Evolutionary conservation across 1,140 invertebrate species (phyloP), one percentile per base, ranked within the genome.

Genomic region (Cataglyphis hispanica): DNA sequence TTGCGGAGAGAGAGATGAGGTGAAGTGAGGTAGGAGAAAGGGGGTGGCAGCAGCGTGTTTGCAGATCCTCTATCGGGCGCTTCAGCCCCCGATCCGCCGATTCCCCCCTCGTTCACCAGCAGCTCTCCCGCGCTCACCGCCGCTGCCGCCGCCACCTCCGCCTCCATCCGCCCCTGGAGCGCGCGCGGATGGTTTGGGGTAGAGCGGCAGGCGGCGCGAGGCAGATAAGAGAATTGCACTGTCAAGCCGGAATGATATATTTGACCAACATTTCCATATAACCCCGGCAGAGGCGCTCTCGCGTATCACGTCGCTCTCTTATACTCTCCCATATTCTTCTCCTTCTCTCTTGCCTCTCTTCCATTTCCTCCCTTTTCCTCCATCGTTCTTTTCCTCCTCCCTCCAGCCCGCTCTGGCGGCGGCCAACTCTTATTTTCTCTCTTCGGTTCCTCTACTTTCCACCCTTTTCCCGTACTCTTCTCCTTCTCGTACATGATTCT

Each of bases 151-250:
- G 16, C 92, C 92, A 88, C 92, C 92, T 91, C 90, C 93, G 91
- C 90, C 91, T 91, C 92, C 90, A 90, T 90, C 86, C 91, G 89
- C 91, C 91, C 90, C 89, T 89, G 89, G 87, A 92, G 92, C 90
- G 90, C 89, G 88, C 89, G 88, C 89, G 91, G 87, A 91, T 92
- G 92, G 93, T 92, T 94, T 92, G 92, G 93, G 91, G 90, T 91
- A 90, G 89, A 90, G 89, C 88, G 89, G 89, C 89, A 90, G 89
- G 92, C 92, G 91, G 93, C 91, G 93, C 93, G 89, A 94, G 93
- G 95, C 95, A 97, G 97, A 97, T 97, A 97, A 97, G 97, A 97
- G 97, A 97, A 97, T 97, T 97, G 97, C 96, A 97, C 97, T 97
- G 97, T 97, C 97, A 97, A 96, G 96, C 96, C 96, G 95, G 97